Conservation (phyloP, 2,797 vertebrate species). For the Pteronotus mesoamericanus region DNA sequence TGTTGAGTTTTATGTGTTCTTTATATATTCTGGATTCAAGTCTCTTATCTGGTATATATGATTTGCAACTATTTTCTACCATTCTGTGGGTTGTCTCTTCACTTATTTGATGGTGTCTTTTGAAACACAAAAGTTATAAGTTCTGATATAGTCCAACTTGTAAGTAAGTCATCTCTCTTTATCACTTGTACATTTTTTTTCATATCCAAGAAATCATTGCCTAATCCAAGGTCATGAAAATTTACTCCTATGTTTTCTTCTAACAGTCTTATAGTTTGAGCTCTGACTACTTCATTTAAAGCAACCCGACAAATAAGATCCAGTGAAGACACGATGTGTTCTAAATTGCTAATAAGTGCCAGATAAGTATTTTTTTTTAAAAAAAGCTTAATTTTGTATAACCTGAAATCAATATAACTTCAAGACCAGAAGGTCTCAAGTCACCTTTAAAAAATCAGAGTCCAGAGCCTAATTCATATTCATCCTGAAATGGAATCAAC, state of each 20-base stretch:
- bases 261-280: background rate
- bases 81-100: background rate
- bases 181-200: background rate
- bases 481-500: background rate
- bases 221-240: background rate
- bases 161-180: background rate
- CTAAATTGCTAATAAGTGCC: background rate
- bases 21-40: background rate
- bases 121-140: background rate
- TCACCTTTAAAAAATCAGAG: background rate
- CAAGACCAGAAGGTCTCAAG: background rate
- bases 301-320: background rate
- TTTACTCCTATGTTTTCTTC: background rate
- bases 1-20: background rate
- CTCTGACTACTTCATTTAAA: background rate
- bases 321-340: background rate
- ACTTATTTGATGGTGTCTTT: background rate
- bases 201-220: background rate
- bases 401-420: conserved; percentile 4
- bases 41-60: background rate
- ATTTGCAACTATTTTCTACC: background rate
- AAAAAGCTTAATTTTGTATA: background rate
- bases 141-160: background rate
- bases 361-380: background rate
- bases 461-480: background rate